Evolutionary conservation across 1,140 invertebrate species (phyloP).

Genomic region (Hypothenemus hampei): DNA sequence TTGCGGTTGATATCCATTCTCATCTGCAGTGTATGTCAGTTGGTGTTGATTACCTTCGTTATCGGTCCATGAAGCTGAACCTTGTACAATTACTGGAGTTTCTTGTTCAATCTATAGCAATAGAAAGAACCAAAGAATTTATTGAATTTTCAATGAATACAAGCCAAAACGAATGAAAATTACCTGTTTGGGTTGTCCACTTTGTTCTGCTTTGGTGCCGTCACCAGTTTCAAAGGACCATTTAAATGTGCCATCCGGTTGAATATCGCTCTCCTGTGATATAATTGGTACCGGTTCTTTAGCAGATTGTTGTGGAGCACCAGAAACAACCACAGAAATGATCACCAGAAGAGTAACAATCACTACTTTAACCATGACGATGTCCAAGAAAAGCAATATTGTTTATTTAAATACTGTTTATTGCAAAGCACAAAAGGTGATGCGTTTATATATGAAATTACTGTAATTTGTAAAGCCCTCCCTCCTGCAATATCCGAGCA

Average conservation of each 20-base stretch:
- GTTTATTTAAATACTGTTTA: slow-evolving; percentile 5
- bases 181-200: slow-evolving; percentile 21
- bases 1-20: slow-evolving; percentile 55
- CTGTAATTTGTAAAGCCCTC: slow-evolving; percentile 5
- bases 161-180: slow-evolving; percentile 6
- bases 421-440: slow-evolving; percentile 3
- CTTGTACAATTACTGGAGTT: slow-evolving; percentile 43
- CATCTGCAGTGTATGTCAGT: slow-evolving; percentile 54
- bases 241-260: slow-evolving; percentile 21
- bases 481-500: slow-evolving; percentile 5
- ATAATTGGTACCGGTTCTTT: slow-evolving; percentile 23
- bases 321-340: slow-evolving; percentile 2
- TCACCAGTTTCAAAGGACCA: slow-evolving; percentile 24
- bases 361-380: slow-evolving; percentile 4
- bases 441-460: slow-evolving; percentile 15
- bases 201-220: slow-evolving; percentile 22
- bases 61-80: slow-evolving; percentile 70
- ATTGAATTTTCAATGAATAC: background rate
- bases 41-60: slow-evolving; percentile 61
- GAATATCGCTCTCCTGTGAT: slow-evolving; percentile 20
- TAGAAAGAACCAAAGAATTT: background rate
- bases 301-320: slow-evolving; percentile 7
- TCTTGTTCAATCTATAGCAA: slow-evolving; percentile 9
- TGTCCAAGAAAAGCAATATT: background rate
- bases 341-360: background rate